These are phyloP conservation scores for Daboia siamensis DNA, from an alignment of 2,113 vertebrate species.

Conservation along the genomic window DNA sequence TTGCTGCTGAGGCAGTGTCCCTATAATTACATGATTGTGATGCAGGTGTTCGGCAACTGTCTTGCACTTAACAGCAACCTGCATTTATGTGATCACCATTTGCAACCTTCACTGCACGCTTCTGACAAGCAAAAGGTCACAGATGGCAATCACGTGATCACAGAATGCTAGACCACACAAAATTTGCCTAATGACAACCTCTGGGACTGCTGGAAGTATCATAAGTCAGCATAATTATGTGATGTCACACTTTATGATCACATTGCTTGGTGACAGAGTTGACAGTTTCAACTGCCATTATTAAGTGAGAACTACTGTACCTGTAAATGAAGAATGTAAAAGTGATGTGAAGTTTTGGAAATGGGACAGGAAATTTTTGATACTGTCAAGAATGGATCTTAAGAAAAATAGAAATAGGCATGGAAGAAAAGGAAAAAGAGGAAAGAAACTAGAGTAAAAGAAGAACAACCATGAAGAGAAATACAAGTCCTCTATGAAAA, in stretches of 20 bases:
- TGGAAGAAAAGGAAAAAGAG: background rate
- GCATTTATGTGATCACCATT: background rate
- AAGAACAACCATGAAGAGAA: background rate
- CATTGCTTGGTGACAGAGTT: background rate
- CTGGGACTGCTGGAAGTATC: background rate
- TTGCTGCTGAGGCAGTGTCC: background rate
- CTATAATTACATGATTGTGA: background rate
- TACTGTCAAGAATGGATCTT: background rate
- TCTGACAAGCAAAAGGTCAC: background rate
- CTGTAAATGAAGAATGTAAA: background rate
- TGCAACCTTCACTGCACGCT: background rate
- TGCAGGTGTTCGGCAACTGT: background rate
- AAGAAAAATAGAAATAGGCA: background rate
- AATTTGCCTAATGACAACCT: background rate
- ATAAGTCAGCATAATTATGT: background rate
- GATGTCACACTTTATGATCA: background rate
- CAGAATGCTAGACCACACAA: background rate
- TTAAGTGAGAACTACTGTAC: background rate
- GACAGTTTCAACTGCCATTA: background rate
- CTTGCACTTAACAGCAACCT: background rate
- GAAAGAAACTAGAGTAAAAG: background rate
- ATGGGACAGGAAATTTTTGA: background rate
- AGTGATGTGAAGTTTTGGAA: background rate
- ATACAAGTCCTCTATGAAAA: background rate
- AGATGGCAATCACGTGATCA: background rate